Percentiles rank a stretch among this genome's conserved stretches.
phyloP scores from a whole-genome alignment of 2,797 vertebrate genomes.

The Pyrocephalus nanus region DNA sequence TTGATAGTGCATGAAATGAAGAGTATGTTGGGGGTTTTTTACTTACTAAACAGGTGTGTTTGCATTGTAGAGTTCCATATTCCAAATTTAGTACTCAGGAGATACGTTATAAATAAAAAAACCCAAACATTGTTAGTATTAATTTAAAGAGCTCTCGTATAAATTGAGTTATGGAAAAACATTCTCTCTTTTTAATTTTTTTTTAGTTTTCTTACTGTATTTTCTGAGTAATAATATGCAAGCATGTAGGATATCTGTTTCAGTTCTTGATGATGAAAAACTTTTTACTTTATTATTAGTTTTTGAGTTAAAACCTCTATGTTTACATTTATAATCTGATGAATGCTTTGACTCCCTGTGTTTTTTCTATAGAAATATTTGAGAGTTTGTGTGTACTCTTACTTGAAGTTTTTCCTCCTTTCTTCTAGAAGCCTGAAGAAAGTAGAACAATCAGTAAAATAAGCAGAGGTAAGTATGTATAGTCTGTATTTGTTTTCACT shows the following conservation, averaged over 20 bases:
- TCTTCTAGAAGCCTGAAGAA: slow-evolving; percentile 67
- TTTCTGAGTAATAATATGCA: background rate
- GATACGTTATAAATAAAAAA: background rate
- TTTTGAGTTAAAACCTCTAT: background rate
- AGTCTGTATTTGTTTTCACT: background rate
- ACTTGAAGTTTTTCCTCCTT: background rate
- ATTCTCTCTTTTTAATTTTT: background rate
- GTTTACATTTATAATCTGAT: background rate
- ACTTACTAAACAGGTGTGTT: background rate
- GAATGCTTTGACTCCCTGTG: background rate
- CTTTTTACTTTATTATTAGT: background rate
- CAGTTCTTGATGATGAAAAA: background rate
- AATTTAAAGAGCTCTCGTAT: background rate
- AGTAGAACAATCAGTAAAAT: slow-evolving; percentile 29
- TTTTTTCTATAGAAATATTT: background rate
- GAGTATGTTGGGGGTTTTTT: background rate
- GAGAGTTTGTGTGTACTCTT: background rate
- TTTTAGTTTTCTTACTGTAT: background rate
- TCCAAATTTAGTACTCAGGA: background rate
- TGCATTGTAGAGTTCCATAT: background rate
- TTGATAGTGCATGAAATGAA: background rate
- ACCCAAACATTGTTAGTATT: background rate
- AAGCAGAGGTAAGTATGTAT: slow-evolving; percentile 68
- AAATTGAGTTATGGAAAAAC: background rate
- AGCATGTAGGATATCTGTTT: background rate